Conservation (phyloP, 2,113 vertebrate genomes). For the Chamaetylas fuelleborni region DNA sequence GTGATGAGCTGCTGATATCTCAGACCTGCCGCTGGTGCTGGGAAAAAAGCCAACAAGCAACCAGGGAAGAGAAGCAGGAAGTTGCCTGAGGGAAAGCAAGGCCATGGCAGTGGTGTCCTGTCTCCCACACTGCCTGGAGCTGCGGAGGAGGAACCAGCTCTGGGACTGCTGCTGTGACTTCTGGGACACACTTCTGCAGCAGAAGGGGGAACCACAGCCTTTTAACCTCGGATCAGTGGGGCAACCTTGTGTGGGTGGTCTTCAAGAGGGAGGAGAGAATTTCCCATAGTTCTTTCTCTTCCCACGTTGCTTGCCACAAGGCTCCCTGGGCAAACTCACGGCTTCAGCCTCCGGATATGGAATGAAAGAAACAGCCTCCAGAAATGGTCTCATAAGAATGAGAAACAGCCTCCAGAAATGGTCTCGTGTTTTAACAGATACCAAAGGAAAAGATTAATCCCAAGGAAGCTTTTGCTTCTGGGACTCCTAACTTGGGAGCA, state of each 20-base stretch:
- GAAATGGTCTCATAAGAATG: not conserved
- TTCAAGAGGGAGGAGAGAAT: not conserved
- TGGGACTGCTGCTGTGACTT: not conserved
- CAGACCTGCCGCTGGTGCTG: not conserved
- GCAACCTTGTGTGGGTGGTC: not conserved
- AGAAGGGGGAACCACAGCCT: not conserved
- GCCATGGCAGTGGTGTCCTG: not conserved
- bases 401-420: not conserved
- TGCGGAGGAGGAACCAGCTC: not conserved
- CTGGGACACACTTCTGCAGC: not conserved
- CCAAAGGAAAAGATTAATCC: not conserved
- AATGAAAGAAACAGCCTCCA: not conserved
- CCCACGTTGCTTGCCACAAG: accelerated
- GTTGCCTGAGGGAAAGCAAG: not conserved
- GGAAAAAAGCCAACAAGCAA: not conserved
- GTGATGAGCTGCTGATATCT: not conserved
- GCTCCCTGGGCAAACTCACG: accelerated
- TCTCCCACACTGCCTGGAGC: not conserved
- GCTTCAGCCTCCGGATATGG: not conserved
- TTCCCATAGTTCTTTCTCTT: not conserved
- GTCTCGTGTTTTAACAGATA: not conserved
- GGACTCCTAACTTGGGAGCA: not conserved
- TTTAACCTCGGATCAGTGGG: not conserved
- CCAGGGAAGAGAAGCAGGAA: not conserved
- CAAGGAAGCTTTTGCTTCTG: not conserved